Conservation (phyloP, 2,797 vertebrate genomes). For the Rhabdomys pumilio region DNA sequence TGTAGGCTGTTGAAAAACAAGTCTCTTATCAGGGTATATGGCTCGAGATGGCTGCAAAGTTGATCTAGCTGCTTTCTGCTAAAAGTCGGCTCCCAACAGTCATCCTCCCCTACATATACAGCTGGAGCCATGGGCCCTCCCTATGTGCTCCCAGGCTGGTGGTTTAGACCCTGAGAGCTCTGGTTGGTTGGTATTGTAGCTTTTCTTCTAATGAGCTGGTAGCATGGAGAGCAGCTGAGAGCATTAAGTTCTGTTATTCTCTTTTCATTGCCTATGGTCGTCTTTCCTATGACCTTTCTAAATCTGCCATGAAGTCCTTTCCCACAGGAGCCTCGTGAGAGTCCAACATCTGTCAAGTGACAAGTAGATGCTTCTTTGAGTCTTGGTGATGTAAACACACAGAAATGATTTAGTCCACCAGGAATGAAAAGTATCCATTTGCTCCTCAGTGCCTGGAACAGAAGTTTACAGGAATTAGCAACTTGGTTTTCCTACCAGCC, state of each 20-base stretch:
- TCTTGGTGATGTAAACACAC: not conserved
- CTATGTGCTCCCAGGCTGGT: too few relatives aligned
- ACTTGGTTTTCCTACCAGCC: not conserved
- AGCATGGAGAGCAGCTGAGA: not conserved
- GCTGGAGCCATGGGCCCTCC: too few relatives aligned
- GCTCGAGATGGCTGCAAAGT: too few relatives aligned
- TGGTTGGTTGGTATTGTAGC: not conserved
- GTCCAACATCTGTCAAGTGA: not conserved
- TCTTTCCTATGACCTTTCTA: constrained; percentile 80
- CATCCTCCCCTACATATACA: too few relatives aligned
- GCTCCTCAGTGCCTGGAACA: not conserved
- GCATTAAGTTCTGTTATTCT: not conserved
- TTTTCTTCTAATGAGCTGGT: not conserved
- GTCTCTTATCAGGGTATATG: too few relatives aligned
- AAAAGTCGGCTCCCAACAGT: too few relatives aligned
- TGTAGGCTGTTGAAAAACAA: too few relatives aligned
- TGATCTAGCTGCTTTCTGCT: too few relatives aligned
- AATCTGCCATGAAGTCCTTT: constrained; percentile 91
- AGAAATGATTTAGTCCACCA: constrained; percentile 18
- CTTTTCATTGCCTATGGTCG: not conserved
- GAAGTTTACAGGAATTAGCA: not conserved
- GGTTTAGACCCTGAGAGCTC: too few relatives aligned
- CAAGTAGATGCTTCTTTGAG: constrained; percentile 76
- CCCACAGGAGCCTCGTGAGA: constrained; percentile 89
- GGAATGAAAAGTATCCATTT: not conserved